These are phyloP conservation scores for Oophaga sylvatica DNA, from an alignment of 2,797 vertebrate species.

Conservation along the genomic window DNA sequence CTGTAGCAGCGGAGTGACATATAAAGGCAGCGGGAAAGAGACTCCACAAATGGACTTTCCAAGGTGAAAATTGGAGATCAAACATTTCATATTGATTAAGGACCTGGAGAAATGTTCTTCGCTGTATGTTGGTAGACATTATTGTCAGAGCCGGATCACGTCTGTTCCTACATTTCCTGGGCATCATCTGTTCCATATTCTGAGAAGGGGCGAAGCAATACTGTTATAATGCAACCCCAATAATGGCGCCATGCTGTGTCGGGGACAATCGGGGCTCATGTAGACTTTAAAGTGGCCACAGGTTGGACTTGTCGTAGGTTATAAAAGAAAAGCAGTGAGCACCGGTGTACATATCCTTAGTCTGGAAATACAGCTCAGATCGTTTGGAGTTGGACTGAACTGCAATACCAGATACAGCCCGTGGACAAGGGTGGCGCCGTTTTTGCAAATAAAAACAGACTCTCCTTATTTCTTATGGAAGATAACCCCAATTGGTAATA, in stretches of 20 bases:
- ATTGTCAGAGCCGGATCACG: not conserved
- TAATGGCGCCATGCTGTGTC: not conserved
- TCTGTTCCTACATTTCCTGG: not conserved
- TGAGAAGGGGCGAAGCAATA: not conserved
- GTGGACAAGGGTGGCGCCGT: not conserved
- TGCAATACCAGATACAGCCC: not conserved
- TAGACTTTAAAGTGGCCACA: not conserved
- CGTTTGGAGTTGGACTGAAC: too few species aligned
- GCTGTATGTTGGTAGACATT: not conserved
- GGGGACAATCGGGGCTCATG: not conserved
- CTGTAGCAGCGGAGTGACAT: conserved; percentile 1
- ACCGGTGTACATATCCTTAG: not conserved
- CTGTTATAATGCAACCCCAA: not conserved
- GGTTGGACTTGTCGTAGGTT: not conserved
- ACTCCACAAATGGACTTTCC: not conserved
- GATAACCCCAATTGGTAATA: too few species aligned
- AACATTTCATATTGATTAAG: conserved; percentile 2
- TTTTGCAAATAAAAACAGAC: not conserved
- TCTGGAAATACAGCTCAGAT: not conserved
- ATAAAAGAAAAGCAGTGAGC: not conserved
- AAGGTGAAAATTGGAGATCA: conserved; percentile 7
- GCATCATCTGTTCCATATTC: not conserved
- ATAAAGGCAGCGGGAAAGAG: conserved; percentile 3
- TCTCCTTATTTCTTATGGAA: too few species aligned
- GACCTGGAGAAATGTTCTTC: not conserved